phyloP scores from a whole-genome alignment of 2,113 vertebrate species.

The Pyxicephalus adspersus region DNA sequence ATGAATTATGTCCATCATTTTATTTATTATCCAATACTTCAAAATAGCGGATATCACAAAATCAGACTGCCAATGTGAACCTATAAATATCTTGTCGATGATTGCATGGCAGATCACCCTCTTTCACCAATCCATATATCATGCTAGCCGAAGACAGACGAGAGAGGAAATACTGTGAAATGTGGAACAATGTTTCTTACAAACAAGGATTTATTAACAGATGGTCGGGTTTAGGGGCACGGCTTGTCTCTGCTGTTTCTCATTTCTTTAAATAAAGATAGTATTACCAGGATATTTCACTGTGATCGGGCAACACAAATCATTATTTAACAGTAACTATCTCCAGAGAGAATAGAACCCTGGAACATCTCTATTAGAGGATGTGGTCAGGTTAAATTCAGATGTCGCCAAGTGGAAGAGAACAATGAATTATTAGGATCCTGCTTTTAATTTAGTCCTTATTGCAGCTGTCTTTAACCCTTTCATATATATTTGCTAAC shows the following conservation, averaged over 20 bases:
- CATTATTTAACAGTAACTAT: slow-evolving; percentile 43
- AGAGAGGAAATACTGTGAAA: slow-evolving; percentile 32
- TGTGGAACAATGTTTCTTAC: slow-evolving; percentile 33
- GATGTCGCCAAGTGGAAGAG: background rate
- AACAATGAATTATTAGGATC: background rate
- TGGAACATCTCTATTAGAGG: slow-evolving; percentile 41
- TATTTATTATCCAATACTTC: background rate
- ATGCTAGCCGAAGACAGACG: slow-evolving; percentile 7
- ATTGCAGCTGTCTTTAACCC: background rate
- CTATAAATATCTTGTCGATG: background rate
- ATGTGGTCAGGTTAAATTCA: slow-evolving; percentile 35
- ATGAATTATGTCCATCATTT: no score
- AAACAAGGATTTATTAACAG: slow-evolving; percentile 42
- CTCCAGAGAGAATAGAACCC: slow-evolving; percentile 1
- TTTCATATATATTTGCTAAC: no score
- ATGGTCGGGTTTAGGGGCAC: slow-evolving; percentile 28
- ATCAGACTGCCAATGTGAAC: background rate
- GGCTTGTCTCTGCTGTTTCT: slow-evolving; percentile 32
- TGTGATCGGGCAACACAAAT: slow-evolving; percentile 19
- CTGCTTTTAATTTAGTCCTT: slow-evolving; percentile 25
- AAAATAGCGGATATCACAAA: background rate
- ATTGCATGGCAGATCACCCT: slow-evolving; percentile 1
- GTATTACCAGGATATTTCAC: slow-evolving; percentile 33
- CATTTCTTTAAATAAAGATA: slow-evolving; percentile 42
- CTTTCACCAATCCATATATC: slow-evolving; percentile 25